phyloP scores from a whole-genome alignment of 2,888 invertebrate species.

The Erynnis tages region DNA sequence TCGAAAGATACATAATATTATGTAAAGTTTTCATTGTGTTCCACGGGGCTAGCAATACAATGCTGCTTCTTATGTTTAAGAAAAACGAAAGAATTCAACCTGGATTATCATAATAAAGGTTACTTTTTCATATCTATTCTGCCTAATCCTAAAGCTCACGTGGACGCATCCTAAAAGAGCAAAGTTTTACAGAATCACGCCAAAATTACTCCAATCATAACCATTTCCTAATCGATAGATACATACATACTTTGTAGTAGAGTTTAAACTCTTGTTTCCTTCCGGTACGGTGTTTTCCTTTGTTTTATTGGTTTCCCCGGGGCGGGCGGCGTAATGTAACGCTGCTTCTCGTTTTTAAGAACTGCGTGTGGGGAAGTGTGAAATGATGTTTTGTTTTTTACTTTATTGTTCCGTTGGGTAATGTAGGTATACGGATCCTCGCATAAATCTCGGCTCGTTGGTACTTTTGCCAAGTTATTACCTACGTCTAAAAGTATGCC shows the following conservation, averaged over 20 bases:
- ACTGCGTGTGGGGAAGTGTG: conserved; percentile 51
- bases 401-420: conserved; percentile 53
- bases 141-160: too few relatives aligned
- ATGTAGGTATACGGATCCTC: conserved; percentile 40
- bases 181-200: too few relatives aligned
- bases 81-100: too few relatives aligned
- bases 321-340: conserved; percentile 39
- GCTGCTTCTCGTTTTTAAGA: conserved; percentile 41
- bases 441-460: conserved; percentile 23
- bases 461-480: conserved; percentile 16
- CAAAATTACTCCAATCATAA: neutral
- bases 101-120: too few relatives aligned
- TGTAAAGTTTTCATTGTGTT: too few relatives aligned
- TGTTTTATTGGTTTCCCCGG: conserved; percentile 43
- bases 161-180: too few relatives aligned
- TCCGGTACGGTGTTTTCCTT: conserved; percentile 29
- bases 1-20: too few relatives aligned
- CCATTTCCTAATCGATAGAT: neutral
- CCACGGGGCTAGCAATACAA: too few relatives aligned
- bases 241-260: conserved; percentile 3
- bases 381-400: conserved; percentile 50
- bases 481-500: conserved; percentile 5
- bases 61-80: too few relatives aligned
- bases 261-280: conserved; percentile 30
- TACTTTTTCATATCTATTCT: too few relatives aligned